Conservation (phyloP, 2,888 invertebrate species). For the Anthrax anthrax region DNA sequence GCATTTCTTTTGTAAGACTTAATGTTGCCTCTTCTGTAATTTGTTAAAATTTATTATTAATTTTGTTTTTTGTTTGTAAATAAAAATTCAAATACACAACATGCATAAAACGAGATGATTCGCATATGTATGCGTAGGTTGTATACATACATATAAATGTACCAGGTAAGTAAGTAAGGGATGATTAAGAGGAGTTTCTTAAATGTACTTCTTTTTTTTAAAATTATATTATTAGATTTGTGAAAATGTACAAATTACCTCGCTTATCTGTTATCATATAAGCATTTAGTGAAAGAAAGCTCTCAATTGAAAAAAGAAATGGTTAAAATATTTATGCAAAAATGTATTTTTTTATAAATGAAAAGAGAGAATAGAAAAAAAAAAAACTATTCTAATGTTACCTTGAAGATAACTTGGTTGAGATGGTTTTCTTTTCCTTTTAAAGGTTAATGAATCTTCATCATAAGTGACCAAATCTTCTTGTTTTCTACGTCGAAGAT, state of each 20-base stretch:
- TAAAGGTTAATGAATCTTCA: slow-evolving; percentile 54
- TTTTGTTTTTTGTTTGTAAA: too few relatives aligned
- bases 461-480: slow-evolving; percentile 40
- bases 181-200: too few relatives aligned
- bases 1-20: slow-evolving; percentile 53
- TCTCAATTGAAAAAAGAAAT: slow-evolving; percentile 12
- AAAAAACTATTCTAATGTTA: slow-evolving; percentile 23
- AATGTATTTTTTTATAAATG: neutral
- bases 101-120: too few relatives aligned
- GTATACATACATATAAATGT: too few relatives aligned
- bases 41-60: too few relatives aligned
- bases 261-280: slow-evolving; percentile 34
- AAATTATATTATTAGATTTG: too few relatives aligned
- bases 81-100: too few relatives aligned
- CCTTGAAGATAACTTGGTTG: slow-evolving; percentile 49
- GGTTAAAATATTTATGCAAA: slow-evolving; percentile 2
- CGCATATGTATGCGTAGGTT: too few relatives aligned
- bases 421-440: slow-evolving; percentile 52
- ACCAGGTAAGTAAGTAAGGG: too few relatives aligned
- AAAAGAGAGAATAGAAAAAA: neutral
- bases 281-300: too few relatives aligned
- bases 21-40: slow-evolving; percentile 55
- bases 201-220: too few relatives aligned
- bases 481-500: slow-evolving; percentile 36
- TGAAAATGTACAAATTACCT: slow-evolving; percentile 16